Base-by-base conservation (phyloP, 2,113 vertebrate genomes). In the Nyctibius bracteatus region DNA sequence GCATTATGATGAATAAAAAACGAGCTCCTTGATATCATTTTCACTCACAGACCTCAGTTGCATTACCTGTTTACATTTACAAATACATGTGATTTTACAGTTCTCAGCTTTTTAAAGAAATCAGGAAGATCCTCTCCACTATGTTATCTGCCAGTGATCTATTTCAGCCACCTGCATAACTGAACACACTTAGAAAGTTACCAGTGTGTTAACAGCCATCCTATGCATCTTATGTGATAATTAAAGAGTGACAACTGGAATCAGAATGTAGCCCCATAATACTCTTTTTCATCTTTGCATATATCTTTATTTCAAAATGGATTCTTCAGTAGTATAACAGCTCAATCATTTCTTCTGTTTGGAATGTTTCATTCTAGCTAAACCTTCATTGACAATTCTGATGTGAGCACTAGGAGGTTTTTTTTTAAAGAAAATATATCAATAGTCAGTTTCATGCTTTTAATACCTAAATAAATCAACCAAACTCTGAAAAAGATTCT, bases 341-440 rank as follows among this genome's bases (percentile, higher is more conserved):
- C 15, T 44, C 23, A 88, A 41, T 30, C 52, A 13, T 22, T 79
- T 73, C 33, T 63, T 91, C 67, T 73, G 27, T 52, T 70, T 4
- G 0, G 44, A 88, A 72, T 61, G 31, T 35, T 70, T 65, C 22
- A 41, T 41, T 91, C 28, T 28, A 74, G 35, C 13, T 81, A 66
- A 91, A 65, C 3, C n/a, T 81, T 70, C 20, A 66, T 5, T 57
- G 58, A 73, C 12, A 70, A 75, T 70, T 90, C 52, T 57, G 33
- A 74, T 77, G 23, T 17, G 16, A 79, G 10, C 27, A 35, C 17
- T 54, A 54, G 8, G 5, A 52, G 6, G 19, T 1, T 0, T 0
- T 14, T 72, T 78, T 77, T 65, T 37, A 9, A 14, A 89, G 37
- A 83, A 89, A 86, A 73, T 18, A 73, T 2, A 54, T 6, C 44